Evolutionary conservation across 2,888 invertebrate genomes (phyloP).

Genomic region (Eueremaeus valkanovi): DNA sequence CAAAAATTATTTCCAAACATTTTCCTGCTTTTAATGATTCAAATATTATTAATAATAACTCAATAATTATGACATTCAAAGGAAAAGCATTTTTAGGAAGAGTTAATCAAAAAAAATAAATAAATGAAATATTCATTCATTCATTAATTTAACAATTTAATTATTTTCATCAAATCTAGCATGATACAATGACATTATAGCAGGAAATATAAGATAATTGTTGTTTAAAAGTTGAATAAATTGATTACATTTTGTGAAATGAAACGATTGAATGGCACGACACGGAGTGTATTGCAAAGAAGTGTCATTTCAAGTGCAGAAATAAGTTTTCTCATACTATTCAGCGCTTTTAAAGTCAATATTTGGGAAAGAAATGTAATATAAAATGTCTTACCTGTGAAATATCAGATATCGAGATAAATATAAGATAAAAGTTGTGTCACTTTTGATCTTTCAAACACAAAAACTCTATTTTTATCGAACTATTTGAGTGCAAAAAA

Average conservation of each 20-base stretch:
- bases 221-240: not conserved
- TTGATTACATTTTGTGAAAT: not conserved
- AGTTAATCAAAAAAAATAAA: too few relatives aligned
- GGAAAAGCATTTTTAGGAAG: too few relatives aligned
- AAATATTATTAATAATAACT: too few relatives aligned
- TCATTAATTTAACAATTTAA: too few relatives aligned
- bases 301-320: slow-evolving; percentile 15
- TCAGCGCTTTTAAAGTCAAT: not conserved
- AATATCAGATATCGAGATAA: not conserved
- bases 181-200: too few relatives aligned
- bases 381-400: slow-evolving; percentile 9
- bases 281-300: not conserved
- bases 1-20: not conserved
- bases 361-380: not conserved
- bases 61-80: too few relatives aligned
- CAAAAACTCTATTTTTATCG: not conserved
- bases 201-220: too few relatives aligned
- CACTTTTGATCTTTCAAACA: slow-evolving; percentile 6
- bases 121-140: too few relatives aligned
- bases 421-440: slow-evolving; percentile 21
- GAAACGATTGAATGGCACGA: not conserved
- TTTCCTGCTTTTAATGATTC: not conserved
- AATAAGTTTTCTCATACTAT: not conserved
- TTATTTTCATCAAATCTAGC: too few relatives aligned
- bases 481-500: slow-evolving; percentile 8